phyloP scores from a whole-genome alignment of 2,888 invertebrate genomes.

The Entomobrya multifasciata region DNA sequence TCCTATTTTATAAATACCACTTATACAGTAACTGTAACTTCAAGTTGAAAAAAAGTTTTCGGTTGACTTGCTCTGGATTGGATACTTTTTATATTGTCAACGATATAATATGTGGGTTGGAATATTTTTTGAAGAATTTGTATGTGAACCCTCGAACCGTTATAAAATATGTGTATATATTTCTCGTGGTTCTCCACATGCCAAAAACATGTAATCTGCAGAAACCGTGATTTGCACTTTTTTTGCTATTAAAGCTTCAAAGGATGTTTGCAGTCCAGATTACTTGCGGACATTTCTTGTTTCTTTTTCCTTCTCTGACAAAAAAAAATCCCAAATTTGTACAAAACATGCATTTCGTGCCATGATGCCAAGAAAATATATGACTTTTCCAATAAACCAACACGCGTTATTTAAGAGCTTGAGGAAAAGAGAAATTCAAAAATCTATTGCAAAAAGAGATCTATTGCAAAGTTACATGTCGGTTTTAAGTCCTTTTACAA shows the following conservation, averaged over 20 bases:
- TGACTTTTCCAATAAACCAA: conserved; percentile 24
- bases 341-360: conserved; percentile 7
- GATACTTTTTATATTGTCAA: conserved; percentile 43
- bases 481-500: conserved; percentile 62
- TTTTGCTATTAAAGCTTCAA: conserved; percentile 62
- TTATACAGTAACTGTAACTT: background rate
- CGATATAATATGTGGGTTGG: background rate
- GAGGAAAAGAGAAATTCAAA: conserved; percentile 21
- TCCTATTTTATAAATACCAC: background rate
- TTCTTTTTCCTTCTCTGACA: conserved; percentile 26
- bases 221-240: conserved; percentile 45
- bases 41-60: conserved; percentile 40
- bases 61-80: conserved; percentile 13
- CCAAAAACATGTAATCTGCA: background rate
- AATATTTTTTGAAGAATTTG: background rate
- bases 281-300: conserved; percentile 47
- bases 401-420: conserved; percentile 22
- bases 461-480: conserved; percentile 46
- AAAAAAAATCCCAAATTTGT: conserved; percentile 16
- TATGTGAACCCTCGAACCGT: background rate
- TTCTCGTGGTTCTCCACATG: background rate
- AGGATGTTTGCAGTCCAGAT: conserved; percentile 66
- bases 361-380: conserved; percentile 2
- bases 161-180: no score
- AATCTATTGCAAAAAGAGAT: conserved; percentile 33